Evolutionary conservation across 2,113 vertebrate species (phyloP).

Genomic region (Narcine bancroftii): DNA sequence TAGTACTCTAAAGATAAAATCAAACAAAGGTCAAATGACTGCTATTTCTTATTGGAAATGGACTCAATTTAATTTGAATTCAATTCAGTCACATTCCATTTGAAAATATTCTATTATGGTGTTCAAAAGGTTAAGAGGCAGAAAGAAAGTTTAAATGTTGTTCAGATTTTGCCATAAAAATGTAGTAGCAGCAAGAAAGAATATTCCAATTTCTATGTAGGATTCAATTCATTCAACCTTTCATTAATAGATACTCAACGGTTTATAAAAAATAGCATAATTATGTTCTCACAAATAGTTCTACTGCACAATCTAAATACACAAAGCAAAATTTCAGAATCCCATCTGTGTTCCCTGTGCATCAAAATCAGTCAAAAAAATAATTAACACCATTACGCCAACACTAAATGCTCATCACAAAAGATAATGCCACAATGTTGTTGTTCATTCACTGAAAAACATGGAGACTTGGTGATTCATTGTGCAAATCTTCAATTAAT

Average conservation of each 20-base stretch:
- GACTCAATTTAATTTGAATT: background rate
- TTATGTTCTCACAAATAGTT: constrained; percentile 41
- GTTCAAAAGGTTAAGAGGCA: background rate
- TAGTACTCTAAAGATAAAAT: background rate
- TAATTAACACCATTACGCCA: constrained; percentile 37
- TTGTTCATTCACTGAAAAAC: constrained; percentile 38
- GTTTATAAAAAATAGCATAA: constrained; percentile 37
- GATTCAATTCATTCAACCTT: background rate
- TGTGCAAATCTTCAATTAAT: constrained; percentile 45
- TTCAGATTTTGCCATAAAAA: background rate
- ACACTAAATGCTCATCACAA: constrained; percentile 31
- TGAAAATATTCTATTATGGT: background rate
- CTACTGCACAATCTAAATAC: constrained; percentile 38
- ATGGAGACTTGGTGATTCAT: background rate
- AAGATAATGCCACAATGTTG: constrained; percentile 6
- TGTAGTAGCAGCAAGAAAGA: too few relatives aligned
- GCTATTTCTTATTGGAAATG: background rate
- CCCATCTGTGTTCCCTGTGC: constrained; percentile 42
- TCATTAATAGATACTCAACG: constrained; percentile 4
- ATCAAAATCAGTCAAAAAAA: constrained; percentile 36
- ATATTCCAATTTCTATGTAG: background rate
- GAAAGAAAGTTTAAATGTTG: constrained; percentile 10
- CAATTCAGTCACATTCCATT: background rate
- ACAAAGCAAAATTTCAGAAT: constrained; percentile 31
- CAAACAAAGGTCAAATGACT: background rate